A percentile compares a stretch with the other conserved stretches of the same genome.
Evolutionary conservation across 2,113 vertebrate genomes (phyloP).

Genomic region (Trematomus loennbergii): DNA sequence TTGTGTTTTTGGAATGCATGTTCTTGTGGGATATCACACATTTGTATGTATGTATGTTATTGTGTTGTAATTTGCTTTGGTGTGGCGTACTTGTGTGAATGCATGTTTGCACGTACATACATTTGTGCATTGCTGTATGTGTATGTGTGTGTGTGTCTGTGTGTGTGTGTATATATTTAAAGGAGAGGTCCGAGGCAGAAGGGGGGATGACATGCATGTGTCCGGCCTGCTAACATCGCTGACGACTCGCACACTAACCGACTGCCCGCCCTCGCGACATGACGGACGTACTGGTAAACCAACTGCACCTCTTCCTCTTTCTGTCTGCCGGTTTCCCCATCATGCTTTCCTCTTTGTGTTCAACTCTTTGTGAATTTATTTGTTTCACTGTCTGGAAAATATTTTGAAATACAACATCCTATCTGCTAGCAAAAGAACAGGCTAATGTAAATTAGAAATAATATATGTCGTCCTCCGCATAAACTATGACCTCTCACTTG

Average conservation of each 20-base stretch:
- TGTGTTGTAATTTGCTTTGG: constrained; percentile 1
- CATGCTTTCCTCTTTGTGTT: not conserved
- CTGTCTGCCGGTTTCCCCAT: not conserved
- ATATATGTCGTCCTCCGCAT: not conserved
- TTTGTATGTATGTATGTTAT: not conserved
- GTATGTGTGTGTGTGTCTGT: not conserved
- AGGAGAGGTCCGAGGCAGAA: constrained; percentile 80
- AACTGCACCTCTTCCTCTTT: constrained; percentile 7
- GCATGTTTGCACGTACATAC: constrained; percentile 1
- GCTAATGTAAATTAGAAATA: not conserved
- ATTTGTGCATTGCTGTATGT: not conserved
- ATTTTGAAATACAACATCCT: not conserved
- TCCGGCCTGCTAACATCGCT: constrained; percentile 82
- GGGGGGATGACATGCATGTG: constrained; percentile 85
- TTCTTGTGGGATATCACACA: constrained; percentile 8
- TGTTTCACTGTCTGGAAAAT: not conserved
- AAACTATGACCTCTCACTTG: no score
- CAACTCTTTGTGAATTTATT: not conserved
- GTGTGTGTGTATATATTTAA: constrained; percentile 55
- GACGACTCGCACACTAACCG: constrained; percentile 79
- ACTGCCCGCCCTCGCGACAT: constrained; percentile 77
- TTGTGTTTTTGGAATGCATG: not conserved
- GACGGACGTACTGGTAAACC: constrained; percentile 85
- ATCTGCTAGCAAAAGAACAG: not conserved
- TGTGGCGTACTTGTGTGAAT: constrained; percentile 24